Base-by-base conservation (phyloP, 2,113 vertebrate genomes). In the Stictonetta naevosa region DNA sequence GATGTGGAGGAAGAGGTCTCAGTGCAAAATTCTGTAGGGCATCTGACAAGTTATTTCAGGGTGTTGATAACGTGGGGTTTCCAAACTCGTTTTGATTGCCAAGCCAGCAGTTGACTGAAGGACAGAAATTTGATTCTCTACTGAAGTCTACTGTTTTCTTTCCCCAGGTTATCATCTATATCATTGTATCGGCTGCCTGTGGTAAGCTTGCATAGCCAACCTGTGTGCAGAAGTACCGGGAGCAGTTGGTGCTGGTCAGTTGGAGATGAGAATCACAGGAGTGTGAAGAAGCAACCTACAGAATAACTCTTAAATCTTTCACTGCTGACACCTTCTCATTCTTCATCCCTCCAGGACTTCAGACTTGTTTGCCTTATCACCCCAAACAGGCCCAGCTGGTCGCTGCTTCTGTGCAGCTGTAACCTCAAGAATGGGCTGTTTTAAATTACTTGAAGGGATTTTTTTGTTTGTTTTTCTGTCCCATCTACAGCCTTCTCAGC, bases 151-250 rank as follows among this genome's bases (percentile, higher is more conserved):
- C 34, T 13, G 16, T 26, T 55, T 26, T 78, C 53, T 91, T 36
- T 62, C 81, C 66, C 67, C 95, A 99, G 99, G 98, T 99, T 40
- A 95, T 99, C 91, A 97, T 99, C 95, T 99, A 99, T 94, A 97
- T 99, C 88, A 98, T 99, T 33, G 98, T 99, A 19, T 99, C 99
- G 2, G 98, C 93, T 25, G 86, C 98, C 64, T 99, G 99, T 9
- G 99, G 99, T 8, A 99, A 99, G 50, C 98, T 99, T 52, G 98
- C 97, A 15, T 99, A 99, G 99, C 98, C 98, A 11, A 93, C 8
- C 46, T 99, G 99, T 77, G 98, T 99, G 95, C 96, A 98, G 63
- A 98, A 99, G 97, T 99, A 98, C 82, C 11, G n/a, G 52, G 75
- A 53, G 59, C 92, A 69, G 66, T 84, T 75, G 60, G 31, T 34